Evolutionary conservation across 37 sponge, comb jelly and placozoan species (phyloP), one percentile per base, ranked within the genome.

Genomic region (Ephydatia muelleri): DNA sequence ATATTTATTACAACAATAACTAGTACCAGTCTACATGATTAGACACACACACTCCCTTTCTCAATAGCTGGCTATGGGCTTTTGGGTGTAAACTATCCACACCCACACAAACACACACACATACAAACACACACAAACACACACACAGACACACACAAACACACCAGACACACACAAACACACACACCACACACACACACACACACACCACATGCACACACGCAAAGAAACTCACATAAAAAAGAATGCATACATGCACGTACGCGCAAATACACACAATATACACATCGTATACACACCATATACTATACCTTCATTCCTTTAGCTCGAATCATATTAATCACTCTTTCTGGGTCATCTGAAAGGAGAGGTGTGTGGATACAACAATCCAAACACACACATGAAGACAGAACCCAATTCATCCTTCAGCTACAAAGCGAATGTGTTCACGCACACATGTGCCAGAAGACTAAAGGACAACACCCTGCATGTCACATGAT

Each of bases 281-380:
- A 26, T 14, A 29, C 26, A 72, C 31, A 72, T 26, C 73, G 9
- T 13, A 13, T 26, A 78, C 22, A 48, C 8, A 9, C 16, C 40
- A 37, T 49, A 11, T 64, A 19, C 30, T 66, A 37, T 76, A 97
- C 98, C 89, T 92, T 93, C 98, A 97, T 97, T 33, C 94, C 94
- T 72, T 38, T 73, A 43, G 49, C 80, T 67, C 83, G 83, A 57
- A 97, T 95, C 81, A 82, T 66, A 72, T 93, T 66, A 32, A 97
- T 93, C 76, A 94, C 76, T 40, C 70, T 85, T 5, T 67, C 85
- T 25, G 98, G 92, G 70, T 95, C 76, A 13, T 88, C 90, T 91
- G 81, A n/a, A 70, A 27, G 40, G 29, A 66, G 37, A 49, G 13
- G 26, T 21, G 66, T 22, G 66, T 65, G 66, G 14, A 21, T 22